Evolutionary conservation across 2,113 vertebrate genomes (phyloP).

Genomic region (Natator depressus): DNA sequence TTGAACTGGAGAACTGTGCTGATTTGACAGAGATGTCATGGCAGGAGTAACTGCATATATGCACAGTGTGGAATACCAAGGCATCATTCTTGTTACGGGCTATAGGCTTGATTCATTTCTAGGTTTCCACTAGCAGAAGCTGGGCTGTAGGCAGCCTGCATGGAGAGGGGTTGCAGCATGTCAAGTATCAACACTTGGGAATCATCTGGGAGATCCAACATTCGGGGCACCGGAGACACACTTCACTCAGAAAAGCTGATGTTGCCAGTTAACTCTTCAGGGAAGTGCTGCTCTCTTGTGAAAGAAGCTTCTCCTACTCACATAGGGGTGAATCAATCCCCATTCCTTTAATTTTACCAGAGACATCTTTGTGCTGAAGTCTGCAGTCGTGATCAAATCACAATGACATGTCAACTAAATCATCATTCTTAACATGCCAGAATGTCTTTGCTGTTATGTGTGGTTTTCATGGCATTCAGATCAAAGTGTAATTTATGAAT

Average conservation of each 20-base stretch:
- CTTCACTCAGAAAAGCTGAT: neutral
- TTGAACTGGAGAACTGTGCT: neutral
- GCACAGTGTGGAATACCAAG: neutral
- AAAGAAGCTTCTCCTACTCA: neutral
- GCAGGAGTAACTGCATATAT: neutral
- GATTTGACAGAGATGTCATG: neutral
- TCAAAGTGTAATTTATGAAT: neutral
- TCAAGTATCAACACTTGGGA: neutral
- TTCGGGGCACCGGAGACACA: neutral
- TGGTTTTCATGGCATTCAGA: neutral
- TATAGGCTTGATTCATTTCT: neutral
- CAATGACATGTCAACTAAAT: neutral
- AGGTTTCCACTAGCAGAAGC: neutral
- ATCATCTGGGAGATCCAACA: neutral
- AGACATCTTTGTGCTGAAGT: neutral
- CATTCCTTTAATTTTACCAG: neutral
- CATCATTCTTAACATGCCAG: neutral
- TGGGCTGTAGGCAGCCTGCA: neutral
- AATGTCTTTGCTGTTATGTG: neutral
- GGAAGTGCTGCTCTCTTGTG: neutral
- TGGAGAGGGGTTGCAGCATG: neutral
- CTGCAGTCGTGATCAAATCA: neutral
- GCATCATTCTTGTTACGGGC: neutral
- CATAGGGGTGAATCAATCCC: neutral
- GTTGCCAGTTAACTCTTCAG: neutral